Conservation (phyloP, 2,888 invertebrate genomes). For the Epinotia nisella region DNA sequence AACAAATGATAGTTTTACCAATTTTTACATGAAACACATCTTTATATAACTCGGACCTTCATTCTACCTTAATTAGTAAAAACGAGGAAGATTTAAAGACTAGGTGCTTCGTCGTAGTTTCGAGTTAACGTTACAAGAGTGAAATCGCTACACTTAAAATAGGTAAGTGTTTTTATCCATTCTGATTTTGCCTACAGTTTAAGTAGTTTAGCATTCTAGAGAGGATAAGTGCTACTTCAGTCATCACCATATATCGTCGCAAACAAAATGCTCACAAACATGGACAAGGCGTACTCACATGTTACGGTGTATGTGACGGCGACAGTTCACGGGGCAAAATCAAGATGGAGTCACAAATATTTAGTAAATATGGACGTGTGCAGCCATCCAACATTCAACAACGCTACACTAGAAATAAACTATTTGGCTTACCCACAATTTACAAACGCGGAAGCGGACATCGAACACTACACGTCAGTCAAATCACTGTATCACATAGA, state of each 20-base stretch:
- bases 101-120: conserved; percentile 65
- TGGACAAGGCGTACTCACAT: neutral
- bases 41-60: conserved; percentile 54
- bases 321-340: conserved; percentile 29
- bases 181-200: conserved; percentile 43
- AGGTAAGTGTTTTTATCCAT: conserved; percentile 56
- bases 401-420: conserved; percentile 65
- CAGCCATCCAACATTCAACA: conserved; percentile 61
- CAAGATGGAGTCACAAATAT: conserved; percentile 38
- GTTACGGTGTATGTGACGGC: neutral
- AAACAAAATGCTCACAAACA: neutral
- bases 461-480: conserved; percentile 48
- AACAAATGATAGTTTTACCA: conserved; percentile 44
- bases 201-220: neutral
- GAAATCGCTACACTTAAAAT: conserved; percentile 67
- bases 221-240: neutral
- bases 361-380: conserved; percentile 56
- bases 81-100: conserved; percentile 62
- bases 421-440: conserved; percentile 68
- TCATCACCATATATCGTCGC: neutral
- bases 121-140: conserved; percentile 57
- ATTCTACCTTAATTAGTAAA: conserved; percentile 57
- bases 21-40: conserved; percentile 52
- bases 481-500: conserved; percentile 64
- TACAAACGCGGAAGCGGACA: conserved; percentile 63